Base-by-base conservation (phyloP, 2,888 invertebrate genomes). In the Heteropelma amictum region DNA sequence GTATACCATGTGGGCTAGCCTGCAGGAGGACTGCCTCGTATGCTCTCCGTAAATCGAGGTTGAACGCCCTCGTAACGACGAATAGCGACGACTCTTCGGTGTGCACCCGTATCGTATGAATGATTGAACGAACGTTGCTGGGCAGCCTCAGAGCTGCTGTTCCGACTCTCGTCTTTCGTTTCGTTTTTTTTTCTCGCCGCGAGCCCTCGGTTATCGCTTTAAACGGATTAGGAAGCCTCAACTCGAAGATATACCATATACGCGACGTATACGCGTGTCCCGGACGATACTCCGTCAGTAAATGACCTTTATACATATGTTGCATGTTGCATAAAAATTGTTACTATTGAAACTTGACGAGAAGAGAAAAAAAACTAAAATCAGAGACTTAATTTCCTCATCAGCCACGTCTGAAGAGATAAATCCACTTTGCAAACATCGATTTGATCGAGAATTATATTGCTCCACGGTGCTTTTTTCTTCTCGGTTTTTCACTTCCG, bases 221-320 rank as follows among this genome's bases (percentile, higher is more conserved):
- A 87, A 86, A 83, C 83, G 86, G 87, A 87, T 87, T 87, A 87
- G 85, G 87, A 87, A 87, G 87, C 87, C 87, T 67, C 54, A 65
- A 83, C 81, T 83, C 76, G 79, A 77, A 83, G 83, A 85, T 82
- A n/a, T n/a, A n/a, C n/a, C n/a, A n/a, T n/a, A n/a, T n/a, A n/a
- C n/a, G n/a, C n/a, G n/a, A n/a, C n/a, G n/a, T n/a, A n/a, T n/a
- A 83, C 80, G 76, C 53, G 78, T 80, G 81, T 80, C 80, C 78
- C 74, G 79, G 8, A 60, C 49, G 49, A 42, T 71, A 38, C 71
- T 38, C 61, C 47, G n/a, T n/a, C n/a, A n/a, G n/a, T n/a, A n/a
- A n/a, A n/a, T n/a, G n/a, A n/a, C n/a, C n/a, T n/a, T n/a, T n/a
- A n/a, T n/a, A n/a, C n/a, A n/a, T n/a, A n/a, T n/a, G n/a, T n/a